phyloP scores from a whole-genome alignment of 2,888 invertebrate species.

The Temnothorax rugatulus region DNA sequence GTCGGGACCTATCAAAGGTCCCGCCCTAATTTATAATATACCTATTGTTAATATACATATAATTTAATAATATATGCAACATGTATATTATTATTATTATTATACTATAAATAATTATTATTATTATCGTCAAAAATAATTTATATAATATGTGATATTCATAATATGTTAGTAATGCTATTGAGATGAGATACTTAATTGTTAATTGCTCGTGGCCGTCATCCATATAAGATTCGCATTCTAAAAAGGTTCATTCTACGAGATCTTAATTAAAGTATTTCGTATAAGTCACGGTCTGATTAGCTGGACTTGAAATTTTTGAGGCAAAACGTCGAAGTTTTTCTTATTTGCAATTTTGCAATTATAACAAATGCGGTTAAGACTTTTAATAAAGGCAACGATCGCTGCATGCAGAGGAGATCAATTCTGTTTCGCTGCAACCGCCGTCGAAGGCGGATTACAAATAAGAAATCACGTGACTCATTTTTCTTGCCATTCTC shows the following conservation, averaged over 20 bases:
- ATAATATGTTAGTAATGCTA: background rate
- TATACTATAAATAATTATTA: no score
- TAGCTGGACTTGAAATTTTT: background rate
- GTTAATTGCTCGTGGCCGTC: background rate
- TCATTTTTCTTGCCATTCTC: background rate
- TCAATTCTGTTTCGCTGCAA: background rate
- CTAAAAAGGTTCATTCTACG: background rate
- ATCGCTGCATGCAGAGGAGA: background rate
- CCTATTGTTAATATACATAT: no score
- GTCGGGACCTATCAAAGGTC: no score
- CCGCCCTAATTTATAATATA: no score
- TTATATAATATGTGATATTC: background rate
- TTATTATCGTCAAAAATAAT: no score
- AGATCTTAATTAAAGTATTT: background rate
- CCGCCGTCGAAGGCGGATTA: background rate
- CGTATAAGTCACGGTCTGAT: background rate
- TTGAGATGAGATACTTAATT: background rate
- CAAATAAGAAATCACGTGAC: background rate
- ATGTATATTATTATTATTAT: no score
- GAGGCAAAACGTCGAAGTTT: background rate
- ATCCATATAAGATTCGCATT: background rate
- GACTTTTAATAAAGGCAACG: background rate
- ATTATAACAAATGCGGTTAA: background rate
- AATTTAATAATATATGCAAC: no score
- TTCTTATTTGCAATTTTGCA: background rate